Conservation (phyloP, 2,113 vertebrate genomes). For the Cinclus mexicanus region DNA sequence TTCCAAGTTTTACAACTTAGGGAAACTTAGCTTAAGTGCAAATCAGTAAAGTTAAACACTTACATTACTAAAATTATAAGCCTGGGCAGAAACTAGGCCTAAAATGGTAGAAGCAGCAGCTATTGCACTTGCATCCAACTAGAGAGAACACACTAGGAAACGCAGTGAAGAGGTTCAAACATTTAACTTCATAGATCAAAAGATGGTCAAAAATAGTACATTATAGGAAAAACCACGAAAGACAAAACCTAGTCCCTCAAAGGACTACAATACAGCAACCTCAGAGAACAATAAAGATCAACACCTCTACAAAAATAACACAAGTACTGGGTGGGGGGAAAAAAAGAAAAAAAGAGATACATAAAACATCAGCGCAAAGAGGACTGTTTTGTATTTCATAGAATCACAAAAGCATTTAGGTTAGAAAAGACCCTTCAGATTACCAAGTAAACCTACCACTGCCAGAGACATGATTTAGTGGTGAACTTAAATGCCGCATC, state of each 20-base stretch:
- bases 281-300: not conserved
- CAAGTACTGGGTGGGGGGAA: not conserved
- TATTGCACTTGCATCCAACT: not conserved
- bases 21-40: not conserved
- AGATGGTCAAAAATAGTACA: not conserved
- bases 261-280: not conserved
- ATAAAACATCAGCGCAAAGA: not conserved
- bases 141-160: not conserved
- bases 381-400: not conserved
- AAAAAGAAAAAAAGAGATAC: not conserved
- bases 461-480: not conserved
- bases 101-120: not conserved
- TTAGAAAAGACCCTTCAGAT: not conserved
- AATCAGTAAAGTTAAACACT: not conserved
- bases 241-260: not conserved
- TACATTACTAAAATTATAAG: not conserved
- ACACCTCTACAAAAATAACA: not conserved
- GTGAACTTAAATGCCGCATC: not conserved
- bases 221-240: not conserved
- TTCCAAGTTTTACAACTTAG: not conserved
- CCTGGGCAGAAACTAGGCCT: not conserved
- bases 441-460: not conserved
- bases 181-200: not conserved
- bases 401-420: not conserved
- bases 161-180: not conserved